Conservation (phyloP, 1,140 invertebrate species). For the Parasteatoda tepidariorum region DNA sequence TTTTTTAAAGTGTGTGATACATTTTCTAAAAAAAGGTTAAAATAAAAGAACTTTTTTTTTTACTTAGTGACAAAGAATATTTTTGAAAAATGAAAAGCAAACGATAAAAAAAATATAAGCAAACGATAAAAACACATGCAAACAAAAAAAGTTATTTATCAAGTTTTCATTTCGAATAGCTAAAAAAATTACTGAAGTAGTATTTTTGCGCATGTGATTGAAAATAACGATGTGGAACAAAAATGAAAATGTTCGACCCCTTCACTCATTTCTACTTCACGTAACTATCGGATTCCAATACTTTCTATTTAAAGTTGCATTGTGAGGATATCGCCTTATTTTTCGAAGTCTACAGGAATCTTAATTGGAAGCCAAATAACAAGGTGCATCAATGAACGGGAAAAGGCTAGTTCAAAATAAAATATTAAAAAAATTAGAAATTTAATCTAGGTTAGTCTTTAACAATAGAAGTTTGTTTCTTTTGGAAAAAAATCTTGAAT, state of each 20-base stretch:
- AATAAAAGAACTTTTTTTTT: too few species aligned
- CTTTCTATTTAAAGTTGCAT: constrained; percentile 45
- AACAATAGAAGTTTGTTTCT: too few species aligned
- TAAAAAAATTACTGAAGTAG: not conserved
- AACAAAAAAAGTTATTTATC: constrained; percentile 10
- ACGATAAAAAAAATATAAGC: too few species aligned
- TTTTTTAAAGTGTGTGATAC: too few species aligned
- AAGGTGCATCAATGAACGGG: not conserved
- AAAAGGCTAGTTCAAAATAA: too few species aligned
- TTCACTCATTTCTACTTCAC: constrained; percentile 9
- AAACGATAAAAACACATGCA: too few species aligned
- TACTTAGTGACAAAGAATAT: too few species aligned
- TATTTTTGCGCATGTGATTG: constrained; percentile 8
- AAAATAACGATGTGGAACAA: constrained; percentile 29
- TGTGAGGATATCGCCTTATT: not conserved
- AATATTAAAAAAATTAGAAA: too few species aligned
- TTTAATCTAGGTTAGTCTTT: too few species aligned
- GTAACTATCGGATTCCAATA: constrained; percentile 51
- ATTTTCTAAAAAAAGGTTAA: too few species aligned
- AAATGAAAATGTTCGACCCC: constrained; percentile 12
- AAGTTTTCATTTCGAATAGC: not conserved
- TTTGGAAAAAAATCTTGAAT: too few species aligned
- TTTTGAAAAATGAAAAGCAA: too few species aligned
- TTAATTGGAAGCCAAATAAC: constrained; percentile 30
- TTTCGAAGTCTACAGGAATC: constrained; percentile 4